Evolutionary conservation across 2,113 vertebrate species (phyloP).

Genomic region (Atrichornis clamosus): DNA sequence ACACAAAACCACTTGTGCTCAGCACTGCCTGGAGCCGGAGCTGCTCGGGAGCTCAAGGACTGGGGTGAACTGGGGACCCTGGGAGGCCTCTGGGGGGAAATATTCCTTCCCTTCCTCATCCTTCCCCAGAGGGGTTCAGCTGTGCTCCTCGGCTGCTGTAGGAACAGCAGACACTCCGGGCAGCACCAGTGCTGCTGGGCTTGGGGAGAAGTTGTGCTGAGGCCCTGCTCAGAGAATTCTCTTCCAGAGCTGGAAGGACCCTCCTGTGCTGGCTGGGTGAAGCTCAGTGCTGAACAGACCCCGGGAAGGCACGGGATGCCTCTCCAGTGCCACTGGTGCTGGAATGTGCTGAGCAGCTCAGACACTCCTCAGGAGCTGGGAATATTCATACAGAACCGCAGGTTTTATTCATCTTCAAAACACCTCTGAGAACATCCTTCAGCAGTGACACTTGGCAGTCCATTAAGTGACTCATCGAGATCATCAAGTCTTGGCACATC

Average conservation of each 20-base stretch:
- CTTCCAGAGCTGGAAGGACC: neutral
- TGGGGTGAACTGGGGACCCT: neutral
- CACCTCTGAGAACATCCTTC: neutral
- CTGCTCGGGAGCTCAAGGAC: neutral
- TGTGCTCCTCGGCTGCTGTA: neutral
- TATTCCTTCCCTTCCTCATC: fast-evolving
- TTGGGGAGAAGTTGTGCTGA: neutral
- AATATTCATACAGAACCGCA: fast-evolving
- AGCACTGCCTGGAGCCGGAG: neutral
- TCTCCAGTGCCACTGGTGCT: neutral
- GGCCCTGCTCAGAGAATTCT: neutral
- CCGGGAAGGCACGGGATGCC: fast-evolving
- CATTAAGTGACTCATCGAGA: neutral
- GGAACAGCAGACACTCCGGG: fast-evolving
- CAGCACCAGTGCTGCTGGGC: neutral
- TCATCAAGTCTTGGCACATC: neutral
- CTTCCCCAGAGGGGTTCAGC: neutral
- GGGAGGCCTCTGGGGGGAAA: neutral
- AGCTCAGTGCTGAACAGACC: neutral
- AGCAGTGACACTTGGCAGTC: neutral
- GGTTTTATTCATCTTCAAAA: neutral
- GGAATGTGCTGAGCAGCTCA: neutral
- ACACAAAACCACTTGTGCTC: neutral
- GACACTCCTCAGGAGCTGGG: neutral
- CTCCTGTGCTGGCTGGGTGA: neutral